Evolutionary conservation across 2,888 invertebrate genomes (phyloP).

Genomic region (Phaonia tiefii): DNA sequence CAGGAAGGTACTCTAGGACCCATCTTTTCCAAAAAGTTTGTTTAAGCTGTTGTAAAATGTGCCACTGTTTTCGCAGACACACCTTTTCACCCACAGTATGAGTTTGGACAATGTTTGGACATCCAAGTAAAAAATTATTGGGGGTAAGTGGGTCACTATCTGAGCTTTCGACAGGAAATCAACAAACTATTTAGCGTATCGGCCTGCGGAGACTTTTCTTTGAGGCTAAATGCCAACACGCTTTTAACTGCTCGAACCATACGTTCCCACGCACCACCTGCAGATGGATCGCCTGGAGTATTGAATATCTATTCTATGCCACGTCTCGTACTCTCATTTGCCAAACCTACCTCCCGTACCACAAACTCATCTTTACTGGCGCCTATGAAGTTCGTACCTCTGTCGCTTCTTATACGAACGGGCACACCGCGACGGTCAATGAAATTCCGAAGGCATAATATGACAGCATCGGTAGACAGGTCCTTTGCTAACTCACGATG

Average conservation of each 20-base stretch:
- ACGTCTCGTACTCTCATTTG: conserved; percentile 15
- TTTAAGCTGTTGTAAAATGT: not conserved
- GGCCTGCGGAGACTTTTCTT: conserved; percentile 53
- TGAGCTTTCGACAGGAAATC: conserved; percentile 28
- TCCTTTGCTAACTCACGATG: conserved; percentile 52
- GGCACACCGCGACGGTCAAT: conserved; percentile 58
- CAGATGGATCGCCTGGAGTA: conserved; percentile 38
- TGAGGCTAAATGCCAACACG: conserved; percentile 55
- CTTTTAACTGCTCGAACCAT: not conserved
- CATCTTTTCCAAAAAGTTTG: conserved; percentile 47
- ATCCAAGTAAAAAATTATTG: conserved; percentile 7
- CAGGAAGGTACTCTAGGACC: conserved; percentile 32
- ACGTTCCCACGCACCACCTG: conserved; percentile 10
- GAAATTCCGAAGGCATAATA: conserved; percentile 60
- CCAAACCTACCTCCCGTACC: not conserved
- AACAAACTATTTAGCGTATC: conserved; percentile 60
- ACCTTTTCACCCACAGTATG: conserved; percentile 1
- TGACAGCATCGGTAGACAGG: conserved; percentile 52
- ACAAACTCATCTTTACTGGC: conserved; percentile 51
- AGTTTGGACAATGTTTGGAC: conserved; percentile 29
- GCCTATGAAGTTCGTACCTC: conserved; percentile 60
- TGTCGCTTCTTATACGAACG: conserved; percentile 58
- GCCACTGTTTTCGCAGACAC: conserved; percentile 10
- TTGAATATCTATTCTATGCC: conserved; percentile 51
- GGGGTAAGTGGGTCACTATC: conserved; percentile 18